Evolutionary conservation across 2,888 invertebrate genomes (phyloP).

Genomic region (Lochmaea capreae): DNA sequence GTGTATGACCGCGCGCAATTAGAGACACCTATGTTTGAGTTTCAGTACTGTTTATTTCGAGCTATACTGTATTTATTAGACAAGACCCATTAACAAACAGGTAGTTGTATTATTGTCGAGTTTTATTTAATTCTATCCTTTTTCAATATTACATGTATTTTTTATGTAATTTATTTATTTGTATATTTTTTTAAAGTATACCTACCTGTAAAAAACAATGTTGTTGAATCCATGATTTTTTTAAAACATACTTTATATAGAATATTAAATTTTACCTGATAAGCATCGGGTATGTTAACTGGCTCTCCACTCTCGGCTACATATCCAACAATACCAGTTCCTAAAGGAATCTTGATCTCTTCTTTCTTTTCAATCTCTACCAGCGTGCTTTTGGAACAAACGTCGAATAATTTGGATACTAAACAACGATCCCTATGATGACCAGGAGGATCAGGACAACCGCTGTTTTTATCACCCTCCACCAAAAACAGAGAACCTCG

Average conservation of each 20-base stretch:
- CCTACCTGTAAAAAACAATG: no score
- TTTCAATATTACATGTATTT: no score
- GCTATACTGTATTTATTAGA: no score
- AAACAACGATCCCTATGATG: conserved; percentile 73
- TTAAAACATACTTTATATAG: background rate
- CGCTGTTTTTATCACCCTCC: conserved; percentile 72
- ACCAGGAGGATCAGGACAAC: conserved; percentile 59
- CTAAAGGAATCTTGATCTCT: conserved; percentile 94
- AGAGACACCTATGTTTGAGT: no score
- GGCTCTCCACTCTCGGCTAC: conserved; percentile 93
- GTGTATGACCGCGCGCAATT: no score
- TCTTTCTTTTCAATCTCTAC: conserved; percentile 93
- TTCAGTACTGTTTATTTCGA: no score
- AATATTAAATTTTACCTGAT: conserved; percentile 74
- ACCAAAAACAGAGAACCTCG: conserved; percentile 93
- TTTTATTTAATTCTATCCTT: no score
- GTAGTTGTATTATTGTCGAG: no score
- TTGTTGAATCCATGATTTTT: no score
- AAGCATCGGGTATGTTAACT: conserved; percentile 96
- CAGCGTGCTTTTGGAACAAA: conserved; percentile 91
- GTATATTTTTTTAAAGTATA: no score
- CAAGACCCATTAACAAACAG: no score
- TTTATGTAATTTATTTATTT: no score
- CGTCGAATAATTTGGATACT: conserved; percentile 95
- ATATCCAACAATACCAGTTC: conserved; percentile 93